Evolutionary conservation across 92 coral and sea anemone species (phyloP).

Genomic region (Hydrozoanthus gracilis): DNA sequence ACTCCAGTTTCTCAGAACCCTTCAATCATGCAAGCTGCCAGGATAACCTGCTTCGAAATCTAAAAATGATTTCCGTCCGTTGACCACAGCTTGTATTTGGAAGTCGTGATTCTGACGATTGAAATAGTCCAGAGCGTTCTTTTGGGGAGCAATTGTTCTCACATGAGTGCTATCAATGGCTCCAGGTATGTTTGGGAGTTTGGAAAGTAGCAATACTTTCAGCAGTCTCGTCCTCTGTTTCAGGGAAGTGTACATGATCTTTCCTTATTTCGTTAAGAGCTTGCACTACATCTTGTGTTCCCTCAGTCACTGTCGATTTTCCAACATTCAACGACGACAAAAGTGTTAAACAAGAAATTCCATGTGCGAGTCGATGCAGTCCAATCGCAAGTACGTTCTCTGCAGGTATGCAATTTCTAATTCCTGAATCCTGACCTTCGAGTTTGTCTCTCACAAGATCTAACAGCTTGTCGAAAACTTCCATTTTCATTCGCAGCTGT

Average conservation of each 20-base stretch:
- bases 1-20: slow-evolving; percentile 38
- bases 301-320: slow-evolving; percentile 53
- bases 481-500: slow-evolving; percentile 50
- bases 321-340: slow-evolving; percentile 58
- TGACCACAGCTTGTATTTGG: slow-evolving; percentile 56
- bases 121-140: slow-evolving; percentile 56
- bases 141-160: slow-evolving; percentile 55
- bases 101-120: slow-evolving; percentile 60
- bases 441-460: slow-evolving; percentile 44
- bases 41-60: slow-evolving; percentile 65
- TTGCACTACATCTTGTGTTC: slow-evolving; percentile 52
- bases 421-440: slow-evolving; percentile 54
- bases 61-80: slow-evolving; percentile 49
- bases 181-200: slow-evolving; percentile 43
- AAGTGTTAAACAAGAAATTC: slow-evolving; percentile 56
- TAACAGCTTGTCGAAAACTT: slow-evolving; percentile 52
- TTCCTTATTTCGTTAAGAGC: slow-evolving; percentile 48
- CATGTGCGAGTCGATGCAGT: slow-evolving; percentile 60
- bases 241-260: slow-evolving; percentile 42
- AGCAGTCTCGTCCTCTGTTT: slow-evolving; percentile 59
- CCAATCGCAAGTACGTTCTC: slow-evolving; percentile 62
- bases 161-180: slow-evolving; percentile 61
- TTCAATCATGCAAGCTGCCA: slow-evolving; percentile 65
- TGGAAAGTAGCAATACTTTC: slow-evolving; percentile 47
- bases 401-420: slow-evolving; percentile 54